A percentile compares a stretch with the other conserved stretches of the same genome.
These are phyloP conservation scores for Trematomus bernacchii DNA, from an alignment of 2,797 vertebrate genomes.

Conservation along the genomic window DNA sequence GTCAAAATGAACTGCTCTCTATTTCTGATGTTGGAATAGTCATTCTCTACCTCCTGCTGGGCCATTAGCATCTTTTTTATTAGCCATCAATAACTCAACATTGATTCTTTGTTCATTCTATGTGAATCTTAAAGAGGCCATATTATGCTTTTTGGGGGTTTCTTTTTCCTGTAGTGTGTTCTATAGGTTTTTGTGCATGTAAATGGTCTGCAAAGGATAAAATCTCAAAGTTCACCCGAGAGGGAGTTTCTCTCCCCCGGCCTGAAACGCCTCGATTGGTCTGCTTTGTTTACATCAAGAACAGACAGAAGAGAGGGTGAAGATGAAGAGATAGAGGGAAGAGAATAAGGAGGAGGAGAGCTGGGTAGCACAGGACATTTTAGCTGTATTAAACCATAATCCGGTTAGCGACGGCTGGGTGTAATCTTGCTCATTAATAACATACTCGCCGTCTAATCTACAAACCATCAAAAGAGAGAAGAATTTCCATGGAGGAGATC, in stretches of 20 bases:
- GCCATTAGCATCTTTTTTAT: slow-evolving; percentile 79
- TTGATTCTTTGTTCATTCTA: slow-evolving; percentile 63
- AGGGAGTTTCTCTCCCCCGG: no score
- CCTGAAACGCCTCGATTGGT: no score
- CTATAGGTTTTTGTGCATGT: no score
- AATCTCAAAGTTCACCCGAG: no score
- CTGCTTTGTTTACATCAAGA: background rate
- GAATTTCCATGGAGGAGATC: slow-evolving; percentile 57
- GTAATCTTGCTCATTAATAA: slow-evolving; percentile 82
- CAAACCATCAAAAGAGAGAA: slow-evolving; percentile 63
- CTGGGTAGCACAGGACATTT: slow-evolving; percentile 57
- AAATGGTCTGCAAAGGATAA: no score
- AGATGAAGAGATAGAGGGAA: slow-evolving; percentile 30
- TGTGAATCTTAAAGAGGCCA: background rate
- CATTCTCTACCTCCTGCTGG: slow-evolving; percentile 62
- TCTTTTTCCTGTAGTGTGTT: no score
- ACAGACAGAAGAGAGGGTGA: slow-evolving; percentile 28
- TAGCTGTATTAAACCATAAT: slow-evolving; percentile 76
- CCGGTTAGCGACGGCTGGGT: slow-evolving; percentile 74
- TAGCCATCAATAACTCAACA: slow-evolving; percentile 68
- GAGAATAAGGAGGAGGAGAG: slow-evolving; percentile 28
- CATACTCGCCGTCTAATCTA: slow-evolving; percentile 70
- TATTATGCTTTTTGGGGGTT: no score
- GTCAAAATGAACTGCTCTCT: slow-evolving; percentile 76
- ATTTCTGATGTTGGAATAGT: slow-evolving; percentile 53